Percentiles rank a stretch among this genome's conserved stretches.
phyloP scores from a whole-genome alignment of 2,888 invertebrate species.

The Eupelmus urozonus region DNA sequence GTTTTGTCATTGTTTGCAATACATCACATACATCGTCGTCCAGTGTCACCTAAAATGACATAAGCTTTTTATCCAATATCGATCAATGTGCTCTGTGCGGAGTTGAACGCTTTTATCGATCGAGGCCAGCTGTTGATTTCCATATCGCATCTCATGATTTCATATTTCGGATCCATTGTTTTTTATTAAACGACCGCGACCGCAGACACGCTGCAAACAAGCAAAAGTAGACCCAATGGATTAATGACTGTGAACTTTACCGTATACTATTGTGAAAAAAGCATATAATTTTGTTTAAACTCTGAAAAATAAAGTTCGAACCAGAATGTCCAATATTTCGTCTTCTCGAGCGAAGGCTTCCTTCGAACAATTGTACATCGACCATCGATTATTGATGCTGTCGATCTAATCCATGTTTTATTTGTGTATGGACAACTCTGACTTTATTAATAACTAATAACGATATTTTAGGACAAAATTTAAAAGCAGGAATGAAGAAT shows the following conservation, averaged over 20 bases:
- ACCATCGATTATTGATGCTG: slow-evolving; percentile 36
- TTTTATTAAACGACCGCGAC: slow-evolving; percentile 51
- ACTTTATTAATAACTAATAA: slow-evolving; percentile 10
- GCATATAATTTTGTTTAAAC: slow-evolving; percentile 5
- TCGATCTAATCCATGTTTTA: slow-evolving; percentile 29
- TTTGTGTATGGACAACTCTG: not conserved
- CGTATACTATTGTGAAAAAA: slow-evolving; percentile 35
- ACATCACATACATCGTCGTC: slow-evolving; percentile 61
- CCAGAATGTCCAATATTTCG: slow-evolving; percentile 21
- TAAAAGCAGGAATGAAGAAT: not conserved
- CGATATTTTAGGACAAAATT: not conserved
- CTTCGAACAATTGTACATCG: slow-evolving; percentile 30
- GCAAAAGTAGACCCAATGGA: slow-evolving; percentile 68
- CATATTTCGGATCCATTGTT: slow-evolving; percentile 13
- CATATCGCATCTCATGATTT: slow-evolving; percentile 24
- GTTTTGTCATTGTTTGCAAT: slow-evolving; percentile 38
- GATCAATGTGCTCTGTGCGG: slow-evolving; percentile 40
- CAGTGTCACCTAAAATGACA: slow-evolving; percentile 77
- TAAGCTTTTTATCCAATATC: slow-evolving; percentile 58
- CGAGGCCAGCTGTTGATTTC: slow-evolving; percentile 19
- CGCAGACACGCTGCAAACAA: slow-evolving; percentile 68
- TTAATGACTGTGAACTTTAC: slow-evolving; percentile 65
- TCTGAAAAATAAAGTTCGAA: slow-evolving; percentile 21
- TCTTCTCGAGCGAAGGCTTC: slow-evolving; percentile 29
- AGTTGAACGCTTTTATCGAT: slow-evolving; percentile 35